Percentiles rank a stretch among this genome's conserved stretches.
Evolutionary conservation across 2,113 vertebrate species (phyloP).

Genomic region (Myocastor coypus): DNA sequence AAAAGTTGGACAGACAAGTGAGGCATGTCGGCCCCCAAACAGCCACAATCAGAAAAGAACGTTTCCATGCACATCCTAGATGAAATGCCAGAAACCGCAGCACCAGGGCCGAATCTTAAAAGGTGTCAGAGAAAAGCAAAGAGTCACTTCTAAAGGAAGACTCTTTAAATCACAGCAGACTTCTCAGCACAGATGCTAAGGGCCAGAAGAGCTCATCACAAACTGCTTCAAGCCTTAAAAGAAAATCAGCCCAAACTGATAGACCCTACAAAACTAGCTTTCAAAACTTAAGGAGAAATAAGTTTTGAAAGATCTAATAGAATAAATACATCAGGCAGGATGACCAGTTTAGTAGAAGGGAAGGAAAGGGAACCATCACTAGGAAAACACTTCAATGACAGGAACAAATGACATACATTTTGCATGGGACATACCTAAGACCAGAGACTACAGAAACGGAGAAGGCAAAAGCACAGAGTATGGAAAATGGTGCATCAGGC

Average conservation of each 20-base stretch:
- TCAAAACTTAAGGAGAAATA: neutral
- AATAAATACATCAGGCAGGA: neutral
- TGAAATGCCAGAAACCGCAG: neutral
- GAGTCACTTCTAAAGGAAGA: neutral
- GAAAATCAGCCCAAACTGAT: neutral
- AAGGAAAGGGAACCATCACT: neutral
- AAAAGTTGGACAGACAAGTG: neutral
- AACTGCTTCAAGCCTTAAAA: neutral
- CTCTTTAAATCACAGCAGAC: neutral
- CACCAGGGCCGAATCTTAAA: neutral
- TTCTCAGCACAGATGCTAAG: neutral
- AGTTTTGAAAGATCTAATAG: neutral
- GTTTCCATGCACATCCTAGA: neutral
- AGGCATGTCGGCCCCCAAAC: neutral
- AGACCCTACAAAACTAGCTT: neutral
- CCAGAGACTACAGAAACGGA: neutral
- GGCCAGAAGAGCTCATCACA: neutral
- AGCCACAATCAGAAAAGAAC: neutral
- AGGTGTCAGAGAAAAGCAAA: neutral
- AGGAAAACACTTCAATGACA: neutral
- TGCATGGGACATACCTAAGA: neutral
- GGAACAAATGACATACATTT: neutral
- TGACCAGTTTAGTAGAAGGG: neutral
- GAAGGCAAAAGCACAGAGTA: neutral
- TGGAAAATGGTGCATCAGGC: neutral